A percentile compares a stretch with the other conserved stretches of the same genome.
Evolutionary conservation across 2,888 invertebrate genomes (phyloP).

Genomic region (Xestobium rufovillosum): DNA sequence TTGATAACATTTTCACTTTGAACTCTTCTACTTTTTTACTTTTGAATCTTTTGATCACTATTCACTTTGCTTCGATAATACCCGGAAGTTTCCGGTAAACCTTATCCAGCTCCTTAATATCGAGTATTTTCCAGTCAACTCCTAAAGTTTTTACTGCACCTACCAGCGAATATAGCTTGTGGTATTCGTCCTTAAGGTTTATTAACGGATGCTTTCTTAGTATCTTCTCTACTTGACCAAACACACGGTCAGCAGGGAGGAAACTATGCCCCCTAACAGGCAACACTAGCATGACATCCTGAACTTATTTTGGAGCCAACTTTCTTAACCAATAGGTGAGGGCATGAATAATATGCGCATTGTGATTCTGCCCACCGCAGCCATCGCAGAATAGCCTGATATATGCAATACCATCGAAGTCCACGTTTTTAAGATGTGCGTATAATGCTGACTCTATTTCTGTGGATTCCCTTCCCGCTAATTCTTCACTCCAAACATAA

Average conservation of each 20-base stretch:
- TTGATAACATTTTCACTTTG: too few species aligned
- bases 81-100: slow-evolving; percentile 10
- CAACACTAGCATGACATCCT: background rate
- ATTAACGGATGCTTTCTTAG: slow-evolving; percentile 4
- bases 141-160: slow-evolving; percentile 10
- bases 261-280: too few species aligned
- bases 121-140: slow-evolving; percentile 5
- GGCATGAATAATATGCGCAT: slow-evolving; percentile 6
- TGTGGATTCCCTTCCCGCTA: slow-evolving; percentile 21
- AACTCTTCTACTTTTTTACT: too few species aligned
- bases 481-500: slow-evolving; percentile 21
- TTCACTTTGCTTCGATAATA: slow-evolving; percentile 13
- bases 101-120: slow-evolving; percentile 3
- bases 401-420: slow-evolving; percentile 7
- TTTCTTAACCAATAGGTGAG: slow-evolving; percentile 2
- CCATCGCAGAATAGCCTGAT: slow-evolving; percentile 26
- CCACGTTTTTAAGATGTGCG: slow-evolving; percentile 1
- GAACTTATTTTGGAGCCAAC: background rate
- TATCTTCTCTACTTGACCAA: slow-evolving; percentile 5
- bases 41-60: slow-evolving; percentile 1
- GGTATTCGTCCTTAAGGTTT: slow-evolving; percentile 2
- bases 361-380: slow-evolving; percentile 18
- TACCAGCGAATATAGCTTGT: slow-evolving; percentile 8
- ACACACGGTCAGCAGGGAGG: slow-evolving; percentile 6
- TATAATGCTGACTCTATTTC: slow-evolving; percentile 24